Percentiles rank a stretch among this genome's conserved stretches.
Evolutionary conservation across 1,140 invertebrate species (phyloP).

Genomic region (Drosophila santomea): DNA sequence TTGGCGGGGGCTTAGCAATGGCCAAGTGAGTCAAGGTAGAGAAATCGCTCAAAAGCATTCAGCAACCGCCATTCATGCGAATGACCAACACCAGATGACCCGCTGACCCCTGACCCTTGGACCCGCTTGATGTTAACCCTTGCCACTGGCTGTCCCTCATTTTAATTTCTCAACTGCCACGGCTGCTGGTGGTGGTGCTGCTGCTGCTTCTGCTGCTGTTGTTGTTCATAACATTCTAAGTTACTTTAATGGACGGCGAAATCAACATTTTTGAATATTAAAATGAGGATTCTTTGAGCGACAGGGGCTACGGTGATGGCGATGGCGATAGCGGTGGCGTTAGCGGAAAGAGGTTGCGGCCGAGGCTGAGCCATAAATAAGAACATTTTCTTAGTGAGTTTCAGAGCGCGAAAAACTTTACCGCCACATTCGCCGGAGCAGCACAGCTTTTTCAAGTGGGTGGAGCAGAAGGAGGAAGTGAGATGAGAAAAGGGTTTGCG

Average conservation of each 20-base stretch:
- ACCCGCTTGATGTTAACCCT: constrained; percentile 4
- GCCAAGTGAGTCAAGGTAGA: constrained; percentile 57
- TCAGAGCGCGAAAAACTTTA: constrained; percentile 40
- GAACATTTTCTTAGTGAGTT: constrained; percentile 59
- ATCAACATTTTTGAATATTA: constrained; percentile 73
- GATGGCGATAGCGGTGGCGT: not conserved
- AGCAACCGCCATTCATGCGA: constrained; percentile 51
- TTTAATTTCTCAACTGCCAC: constrained; percentile 13
- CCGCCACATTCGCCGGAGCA: constrained; percentile 40
- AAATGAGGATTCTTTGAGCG: constrained; percentile 51
- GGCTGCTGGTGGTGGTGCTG: not conserved
- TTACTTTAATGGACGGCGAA: constrained; percentile 60
- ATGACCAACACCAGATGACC: constrained; percentile 44
- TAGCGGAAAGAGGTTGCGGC: constrained; percentile 2
- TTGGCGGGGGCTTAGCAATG: no score
- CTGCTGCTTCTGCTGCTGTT: not conserved
- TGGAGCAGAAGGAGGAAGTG: not conserved
- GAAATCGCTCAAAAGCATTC: constrained; percentile 62
- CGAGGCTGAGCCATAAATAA: constrained; percentile 58
- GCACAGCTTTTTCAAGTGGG: constrained; percentile 4
- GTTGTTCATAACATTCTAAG: constrained; percentile 31
- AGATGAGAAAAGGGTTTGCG: not conserved
- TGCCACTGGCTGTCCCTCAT: constrained; percentile 6
- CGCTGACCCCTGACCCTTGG: not conserved
- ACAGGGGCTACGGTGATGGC: constrained; percentile 1